Base-by-base conservation (phyloP, 2,888 invertebrate species). In the Aleiodes testaceus region DNA sequence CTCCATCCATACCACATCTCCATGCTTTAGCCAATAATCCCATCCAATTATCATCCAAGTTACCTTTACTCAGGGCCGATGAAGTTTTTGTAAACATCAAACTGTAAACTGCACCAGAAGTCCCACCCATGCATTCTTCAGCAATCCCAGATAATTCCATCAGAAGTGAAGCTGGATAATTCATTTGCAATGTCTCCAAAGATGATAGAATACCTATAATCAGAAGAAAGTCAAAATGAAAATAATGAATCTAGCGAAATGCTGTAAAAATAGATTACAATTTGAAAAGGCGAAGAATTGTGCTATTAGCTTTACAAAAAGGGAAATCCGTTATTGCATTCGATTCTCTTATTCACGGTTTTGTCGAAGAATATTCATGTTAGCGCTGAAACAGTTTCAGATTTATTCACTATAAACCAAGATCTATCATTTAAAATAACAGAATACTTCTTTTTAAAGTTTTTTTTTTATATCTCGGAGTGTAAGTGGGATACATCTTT, bases 71-170 rank as follows among this genome's bases (percentile, higher is more conserved):
- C 20, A 86, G 70, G 55, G 88, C 86, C 61, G 89, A 89, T 0
- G 91, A 90, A 0, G 91, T 92, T 0, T 92, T 91, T 2, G 93
- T 91, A 72, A 96, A 90, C 72, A 95, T 91, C 73, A 96, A 88
- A 73, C 93, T 92, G 88, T 95, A 95, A 53, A 96, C 89, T 1
- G 93, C 95, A 0, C 95, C 95, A 0, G 94, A 92, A 0, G 94
- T 92, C 0, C 96, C 95, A 0, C 94, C 95, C 91, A 95, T 93
- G 59, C 89, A 88, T 16, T 89, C 90, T 82, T 94, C 94, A 0
- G 93, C 91, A 5, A 93, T 88, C 75, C 90, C 89, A 0, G 92
- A 91, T 30, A 91, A 79, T 63, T 89, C 87, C 82, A 88, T 87
- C 20, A 91, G 78, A 7, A 90, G 85, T 12, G 84, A 85, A 0